Percentiles rank a stretch among this genome's conserved stretches.
Conservation (phyloP, 2,888 invertebrate genomes). For the Seladonia tumulorum region DNA sequence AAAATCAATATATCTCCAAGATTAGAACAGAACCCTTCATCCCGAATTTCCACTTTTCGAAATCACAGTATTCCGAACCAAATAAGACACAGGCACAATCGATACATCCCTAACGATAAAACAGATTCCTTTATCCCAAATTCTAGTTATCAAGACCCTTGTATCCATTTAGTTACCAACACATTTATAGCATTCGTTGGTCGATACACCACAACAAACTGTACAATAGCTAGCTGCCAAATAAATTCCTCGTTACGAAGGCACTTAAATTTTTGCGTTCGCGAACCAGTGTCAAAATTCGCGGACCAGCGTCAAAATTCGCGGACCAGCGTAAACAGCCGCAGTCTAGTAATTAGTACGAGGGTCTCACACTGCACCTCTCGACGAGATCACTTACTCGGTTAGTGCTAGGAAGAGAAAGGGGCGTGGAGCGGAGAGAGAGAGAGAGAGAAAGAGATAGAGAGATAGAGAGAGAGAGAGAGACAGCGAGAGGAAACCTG, state of each 20-base stretch:
- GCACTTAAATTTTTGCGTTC: background rate
- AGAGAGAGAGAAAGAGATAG: background rate
- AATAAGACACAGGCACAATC: background rate
- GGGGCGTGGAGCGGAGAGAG: too few species aligned
- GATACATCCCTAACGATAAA: background rate
- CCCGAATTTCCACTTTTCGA: background rate
- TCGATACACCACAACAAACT: background rate
- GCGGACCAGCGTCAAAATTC: background rate
- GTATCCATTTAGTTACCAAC: background rate
- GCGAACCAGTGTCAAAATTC: background rate
- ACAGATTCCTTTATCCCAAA: background rate
- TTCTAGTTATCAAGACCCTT: background rate
- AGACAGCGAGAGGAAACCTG: background rate
- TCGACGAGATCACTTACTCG: background rate
- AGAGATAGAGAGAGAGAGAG: background rate
- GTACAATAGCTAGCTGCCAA: background rate
- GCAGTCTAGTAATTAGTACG: slow-evolving; percentile 3
- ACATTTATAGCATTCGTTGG: background rate
- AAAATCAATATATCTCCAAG: background rate
- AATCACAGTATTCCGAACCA: background rate
- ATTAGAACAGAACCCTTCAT: background rate
- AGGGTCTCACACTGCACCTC: background rate
- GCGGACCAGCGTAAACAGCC: background rate
- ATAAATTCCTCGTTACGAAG: background rate
- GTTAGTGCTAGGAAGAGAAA: background rate